Evolutionary conservation across 2,797 vertebrate genomes (phyloP).

Genomic region (Poecilia picta): DNA sequence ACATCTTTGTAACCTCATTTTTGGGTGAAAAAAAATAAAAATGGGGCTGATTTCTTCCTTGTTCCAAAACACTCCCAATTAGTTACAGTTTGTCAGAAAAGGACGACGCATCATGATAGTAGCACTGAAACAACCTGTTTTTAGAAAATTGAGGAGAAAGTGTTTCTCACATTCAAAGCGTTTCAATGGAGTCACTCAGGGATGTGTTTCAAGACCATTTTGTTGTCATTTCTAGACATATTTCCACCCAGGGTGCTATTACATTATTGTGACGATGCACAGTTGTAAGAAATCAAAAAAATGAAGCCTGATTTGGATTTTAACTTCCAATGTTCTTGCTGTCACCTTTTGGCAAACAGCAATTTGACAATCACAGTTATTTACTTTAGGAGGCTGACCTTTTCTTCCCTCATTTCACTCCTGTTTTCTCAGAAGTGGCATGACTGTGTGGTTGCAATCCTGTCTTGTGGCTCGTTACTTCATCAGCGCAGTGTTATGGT

Average conservation of each 20-base stretch:
- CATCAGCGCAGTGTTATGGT: conserved; percentile 45
- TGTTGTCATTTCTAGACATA: not conserved
- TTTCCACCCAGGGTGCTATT: not conserved
- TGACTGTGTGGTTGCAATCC: conserved; percentile 20
- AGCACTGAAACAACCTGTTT: not conserved
- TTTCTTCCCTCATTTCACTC: not conserved
- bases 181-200: not conserved
- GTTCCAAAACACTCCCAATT: not conserved
- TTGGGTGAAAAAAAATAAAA: not conserved
- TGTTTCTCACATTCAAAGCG: not conserved
- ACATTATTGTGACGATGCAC: not conserved
- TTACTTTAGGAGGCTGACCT: not conserved
- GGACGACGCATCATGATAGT: not conserved
- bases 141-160: not conserved
- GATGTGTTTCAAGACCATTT: not conserved
- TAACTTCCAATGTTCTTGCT: not conserved
- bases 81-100: not conserved
- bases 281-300: not conserved
- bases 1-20: not conserved
- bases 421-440: conserved; percentile 6
- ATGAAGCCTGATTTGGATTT: not conserved
- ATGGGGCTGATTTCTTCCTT: not conserved
- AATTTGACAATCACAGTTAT: not conserved
- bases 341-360: not conserved
- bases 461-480: conserved; percentile 56